phyloP scores from a whole-genome alignment of 2,888 invertebrate species.

The Troides aeacus region DNA sequence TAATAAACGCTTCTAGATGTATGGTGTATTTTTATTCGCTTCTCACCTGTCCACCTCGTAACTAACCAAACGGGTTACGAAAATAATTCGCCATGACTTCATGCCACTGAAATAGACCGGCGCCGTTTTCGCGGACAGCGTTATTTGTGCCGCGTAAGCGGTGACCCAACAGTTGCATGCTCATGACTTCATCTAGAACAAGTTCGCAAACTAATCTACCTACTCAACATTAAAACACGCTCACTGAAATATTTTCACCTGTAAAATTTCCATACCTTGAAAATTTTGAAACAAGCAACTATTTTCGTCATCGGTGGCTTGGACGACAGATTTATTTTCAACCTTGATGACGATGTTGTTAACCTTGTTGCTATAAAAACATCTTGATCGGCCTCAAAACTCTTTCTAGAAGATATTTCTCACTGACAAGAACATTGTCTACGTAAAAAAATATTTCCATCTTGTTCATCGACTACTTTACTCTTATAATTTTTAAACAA shows the following conservation, averaged over 20 bases:
- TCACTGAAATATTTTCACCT: background rate
- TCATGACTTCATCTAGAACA: conserved; percentile 21
- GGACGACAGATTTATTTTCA: conserved; percentile 58
- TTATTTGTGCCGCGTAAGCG: conserved; percentile 37
- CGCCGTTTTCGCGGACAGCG: conserved; percentile 44
- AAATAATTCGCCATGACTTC: conserved; percentile 73
- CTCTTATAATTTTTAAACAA: too few species aligned
- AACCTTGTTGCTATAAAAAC: conserved; percentile 67
- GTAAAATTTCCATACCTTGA: conserved; percentile 11
- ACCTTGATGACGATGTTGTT: conserved; percentile 75
- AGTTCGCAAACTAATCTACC: conserved; percentile 5
- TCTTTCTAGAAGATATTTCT: conserved; percentile 35
- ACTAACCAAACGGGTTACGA: conserved; percentile 71
- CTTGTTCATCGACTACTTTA: background rate
- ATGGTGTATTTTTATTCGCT: conserved; percentile 51
- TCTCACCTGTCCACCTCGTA: conserved; percentile 64
- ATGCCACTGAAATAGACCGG: conserved; percentile 69
- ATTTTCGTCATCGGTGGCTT: conserved; percentile 49
- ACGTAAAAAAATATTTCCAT: background rate
- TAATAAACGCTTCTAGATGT: conserved; percentile 68
- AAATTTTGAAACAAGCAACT: conserved; percentile 46
- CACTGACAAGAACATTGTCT: background rate
- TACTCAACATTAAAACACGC: conserved; percentile 5
- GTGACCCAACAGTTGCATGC: conserved; percentile 29
- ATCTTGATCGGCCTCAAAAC: conserved; percentile 53